phyloP scores from a whole-genome alignment of 1,140 invertebrate species.

The Ooceraea biroi region DNA sequence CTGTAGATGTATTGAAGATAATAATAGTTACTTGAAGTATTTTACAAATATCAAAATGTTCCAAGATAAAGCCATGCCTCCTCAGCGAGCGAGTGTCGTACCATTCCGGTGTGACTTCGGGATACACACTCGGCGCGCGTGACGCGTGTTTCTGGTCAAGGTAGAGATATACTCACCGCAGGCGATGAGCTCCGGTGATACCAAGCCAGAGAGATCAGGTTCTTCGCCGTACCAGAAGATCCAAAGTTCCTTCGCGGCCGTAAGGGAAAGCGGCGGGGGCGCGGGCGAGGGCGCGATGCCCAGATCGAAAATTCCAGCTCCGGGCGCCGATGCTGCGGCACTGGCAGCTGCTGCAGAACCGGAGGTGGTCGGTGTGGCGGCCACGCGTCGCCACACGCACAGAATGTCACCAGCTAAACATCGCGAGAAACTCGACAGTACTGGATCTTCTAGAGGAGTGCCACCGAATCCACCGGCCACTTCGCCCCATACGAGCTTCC shows the following conservation, averaged over 20 bases:
- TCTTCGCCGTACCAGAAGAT: slow-evolving; percentile 99
- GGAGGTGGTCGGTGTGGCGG: slow-evolving; percentile 85
- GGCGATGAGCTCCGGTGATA: slow-evolving; percentile 92
- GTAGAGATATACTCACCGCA: slow-evolving; percentile 88
- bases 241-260: slow-evolving; percentile 97
- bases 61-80: too few relatives aligned
- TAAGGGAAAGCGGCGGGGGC: slow-evolving; percentile 90
- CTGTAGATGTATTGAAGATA: too few relatives aligned
- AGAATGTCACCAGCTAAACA: slow-evolving; percentile 97
- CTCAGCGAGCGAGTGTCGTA: background rate
- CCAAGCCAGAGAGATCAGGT: slow-evolving; percentile 94
- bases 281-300: slow-evolving; percentile 87
- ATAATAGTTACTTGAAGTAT: background rate
- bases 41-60: background rate
- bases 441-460: slow-evolving; percentile 95
- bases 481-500: slow-evolving; percentile 95
- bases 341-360: slow-evolving; percentile 79
- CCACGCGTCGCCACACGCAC: slow-evolving; percentile 97
- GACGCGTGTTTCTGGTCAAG: slow-evolving; percentile 10
- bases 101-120: slow-evolving; percentile 12
- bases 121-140: background rate
- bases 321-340: slow-evolving; percentile 86
- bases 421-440: slow-evolving; percentile 96
- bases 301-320: slow-evolving; percentile 88
- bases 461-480: slow-evolving; percentile 87